Conservation (phyloP, 2,888 invertebrate genomes). For the Tiliacea aurago region DNA sequence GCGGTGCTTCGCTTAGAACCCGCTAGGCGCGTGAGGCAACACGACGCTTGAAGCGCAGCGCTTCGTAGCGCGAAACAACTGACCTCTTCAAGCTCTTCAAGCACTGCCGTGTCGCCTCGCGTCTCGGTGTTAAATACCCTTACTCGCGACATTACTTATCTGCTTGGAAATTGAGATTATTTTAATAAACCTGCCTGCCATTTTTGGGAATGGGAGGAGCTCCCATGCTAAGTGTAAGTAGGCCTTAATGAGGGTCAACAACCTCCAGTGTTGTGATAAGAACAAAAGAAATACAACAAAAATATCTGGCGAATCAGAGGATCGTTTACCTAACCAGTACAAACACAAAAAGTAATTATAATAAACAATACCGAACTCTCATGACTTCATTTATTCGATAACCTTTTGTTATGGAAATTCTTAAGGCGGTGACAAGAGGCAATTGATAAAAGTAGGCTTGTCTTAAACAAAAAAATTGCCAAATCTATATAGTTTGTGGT, state of each 20-base stretch:
- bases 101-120: not conserved
- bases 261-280: not conserved
- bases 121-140: not conserved
- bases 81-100: not conserved
- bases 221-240: not conserved
- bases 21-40: not conserved
- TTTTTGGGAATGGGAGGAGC: not conserved
- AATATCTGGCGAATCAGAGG: conserved; percentile 6
- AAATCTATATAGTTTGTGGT: too few relatives aligned
- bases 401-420: not conserved
- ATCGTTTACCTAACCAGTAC: not conserved
- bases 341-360: conserved; percentile 13
- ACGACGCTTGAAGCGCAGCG: not conserved
- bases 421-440: too few relatives aligned
- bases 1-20: not conserved
- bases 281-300: conserved; percentile 22
- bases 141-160: not conserved
- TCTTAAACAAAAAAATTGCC: too few relatives aligned
- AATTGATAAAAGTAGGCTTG: too few relatives aligned
- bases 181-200: not conserved
- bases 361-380: not conserved
- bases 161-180: not conserved
- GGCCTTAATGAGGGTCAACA: not conserved
- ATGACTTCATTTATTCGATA: not conserved
- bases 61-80: not conserved